These are phyloP conservation scores for Chaenogobius annularis DNA, from an alignment of 2,113 vertebrate species.

Conservation along the genomic window DNA sequence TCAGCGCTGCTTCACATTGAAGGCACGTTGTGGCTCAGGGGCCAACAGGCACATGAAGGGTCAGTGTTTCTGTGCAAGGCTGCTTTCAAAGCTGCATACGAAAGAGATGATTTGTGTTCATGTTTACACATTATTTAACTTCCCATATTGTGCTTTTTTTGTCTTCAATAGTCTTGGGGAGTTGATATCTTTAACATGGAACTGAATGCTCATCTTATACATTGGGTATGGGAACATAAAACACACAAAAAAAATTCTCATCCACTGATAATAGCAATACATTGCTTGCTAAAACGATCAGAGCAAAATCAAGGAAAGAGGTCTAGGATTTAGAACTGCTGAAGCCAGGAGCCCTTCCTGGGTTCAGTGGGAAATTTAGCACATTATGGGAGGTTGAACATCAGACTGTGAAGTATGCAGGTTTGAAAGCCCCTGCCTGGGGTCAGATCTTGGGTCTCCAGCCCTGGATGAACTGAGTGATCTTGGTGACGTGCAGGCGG, in stretches of 20 bases:
- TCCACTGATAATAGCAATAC: not conserved
- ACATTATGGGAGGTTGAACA: not conserved
- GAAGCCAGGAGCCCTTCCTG: not conserved
- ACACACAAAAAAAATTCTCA: too few species aligned
- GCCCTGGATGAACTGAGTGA: conserved; percentile 98
- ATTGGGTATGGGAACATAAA: not conserved
- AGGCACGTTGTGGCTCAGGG: conserved; percentile 71
- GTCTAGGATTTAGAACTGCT: too few species aligned
- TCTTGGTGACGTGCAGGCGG: conserved; percentile 97
- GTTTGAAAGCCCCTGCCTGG: conserved; percentile 10
- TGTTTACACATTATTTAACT: not conserved
- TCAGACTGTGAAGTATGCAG: not conserved
- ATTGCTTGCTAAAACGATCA: not conserved
- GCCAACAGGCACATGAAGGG: conserved; percentile 30
- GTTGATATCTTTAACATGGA: not conserved
- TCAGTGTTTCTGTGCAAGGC: conserved; percentile 23
- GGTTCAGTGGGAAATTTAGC: not conserved
- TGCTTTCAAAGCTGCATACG: conserved; percentile 10
- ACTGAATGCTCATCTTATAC: not conserved
- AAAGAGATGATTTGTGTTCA: not conserved
- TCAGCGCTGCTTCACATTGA: conserved; percentile 63
- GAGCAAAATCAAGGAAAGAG: not conserved
- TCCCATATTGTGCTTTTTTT: not conserved
- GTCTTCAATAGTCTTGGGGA: not conserved
- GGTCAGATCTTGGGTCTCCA: conserved; percentile 94